Percentiles rank a stretch among this genome's conserved stretches.
These are phyloP conservation scores for Azemiops feae DNA, from an alignment of 2,113 vertebrate species.

Conservation along the genomic window DNA sequence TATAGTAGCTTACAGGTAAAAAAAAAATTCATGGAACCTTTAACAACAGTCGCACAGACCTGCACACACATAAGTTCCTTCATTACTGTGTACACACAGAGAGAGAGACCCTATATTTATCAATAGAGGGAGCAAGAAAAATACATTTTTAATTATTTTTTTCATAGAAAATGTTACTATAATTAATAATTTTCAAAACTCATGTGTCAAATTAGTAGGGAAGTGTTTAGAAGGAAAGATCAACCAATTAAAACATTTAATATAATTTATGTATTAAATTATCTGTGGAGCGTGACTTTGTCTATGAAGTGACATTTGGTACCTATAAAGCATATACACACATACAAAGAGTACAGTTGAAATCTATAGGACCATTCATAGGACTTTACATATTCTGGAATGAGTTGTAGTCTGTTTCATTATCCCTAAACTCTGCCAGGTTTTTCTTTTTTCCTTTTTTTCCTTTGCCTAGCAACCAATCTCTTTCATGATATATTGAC, in stretches of 20 bases:
- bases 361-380: background rate
- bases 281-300: background rate
- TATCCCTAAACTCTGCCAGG: background rate
- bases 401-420: background rate
- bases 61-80: background rate
- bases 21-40: background rate
- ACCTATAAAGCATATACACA: background rate
- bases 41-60: background rate
- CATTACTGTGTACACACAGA: background rate
- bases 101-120: background rate
- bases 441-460: background rate
- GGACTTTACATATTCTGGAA: background rate
- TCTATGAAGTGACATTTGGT: background rate
- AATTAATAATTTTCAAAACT: background rate
- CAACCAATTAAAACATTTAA: background rate
- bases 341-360: background rate
- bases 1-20: background rate
- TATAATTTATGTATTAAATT: no score
- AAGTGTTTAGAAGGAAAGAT: background rate
- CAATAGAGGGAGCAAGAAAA: background rate
- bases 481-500: background rate
- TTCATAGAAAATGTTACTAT: no score
- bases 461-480: background rate
- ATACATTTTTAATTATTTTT: background rate
- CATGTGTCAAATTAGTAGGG: background rate